A percentile compares a stretch with the other conserved stretches of the same genome.
Evolutionary conservation across 2,113 vertebrate genomes (phyloP).

Genomic region (cat (Felis catus)): DNA sequence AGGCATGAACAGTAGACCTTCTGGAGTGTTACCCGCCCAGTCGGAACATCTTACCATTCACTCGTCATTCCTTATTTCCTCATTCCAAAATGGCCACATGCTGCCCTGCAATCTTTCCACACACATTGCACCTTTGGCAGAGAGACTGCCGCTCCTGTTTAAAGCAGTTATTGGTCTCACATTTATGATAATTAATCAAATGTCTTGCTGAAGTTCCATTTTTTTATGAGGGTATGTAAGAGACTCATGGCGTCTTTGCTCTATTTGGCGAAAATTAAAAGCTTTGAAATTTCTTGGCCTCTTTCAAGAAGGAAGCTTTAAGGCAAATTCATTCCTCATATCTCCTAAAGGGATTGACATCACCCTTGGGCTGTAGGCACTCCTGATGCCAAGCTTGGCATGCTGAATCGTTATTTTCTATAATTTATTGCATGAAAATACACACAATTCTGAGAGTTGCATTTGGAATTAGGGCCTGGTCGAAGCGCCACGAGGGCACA

Average conservation of each 20-base stretch:
- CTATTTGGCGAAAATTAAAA: slow-evolving; percentile 65
- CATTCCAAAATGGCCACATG: slow-evolving; percentile 61
- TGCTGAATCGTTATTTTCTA: slow-evolving; percentile 56
- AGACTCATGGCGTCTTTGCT: slow-evolving; percentile 61
- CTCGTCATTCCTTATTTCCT: slow-evolving; percentile 60
- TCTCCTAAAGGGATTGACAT: slow-evolving; percentile 64
- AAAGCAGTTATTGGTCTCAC: slow-evolving; percentile 50
- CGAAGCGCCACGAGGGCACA: neutral
- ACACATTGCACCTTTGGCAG: slow-evolving; percentile 75
- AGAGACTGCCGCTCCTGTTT: slow-evolving; percentile 32
- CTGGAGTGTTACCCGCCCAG: slow-evolving; percentile 34
- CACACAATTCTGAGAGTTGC: slow-evolving; percentile 57
- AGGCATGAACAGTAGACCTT: slow-evolving; percentile 42
- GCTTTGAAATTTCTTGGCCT: slow-evolving; percentile 71
- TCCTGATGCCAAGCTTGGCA: slow-evolving; percentile 66
- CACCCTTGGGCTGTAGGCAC: slow-evolving; percentile 20
- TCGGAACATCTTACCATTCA: slow-evolving; percentile 65
- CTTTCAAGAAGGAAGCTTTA: slow-evolving; percentile 70
- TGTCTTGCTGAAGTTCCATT: slow-evolving; percentile 62
- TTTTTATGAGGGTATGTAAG: slow-evolving; percentile 48
- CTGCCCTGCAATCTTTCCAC: slow-evolving; percentile 55
- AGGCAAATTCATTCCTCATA: slow-evolving; percentile 67
- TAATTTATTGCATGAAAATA: slow-evolving; percentile 62
- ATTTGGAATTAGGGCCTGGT: slow-evolving; percentile 45
- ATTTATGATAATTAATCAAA: slow-evolving; percentile 73